These are phyloP conservation scores for Cydia pomonella DNA, from an alignment of 1,140 invertebrate genomes.

Conservation along the genomic window DNA sequence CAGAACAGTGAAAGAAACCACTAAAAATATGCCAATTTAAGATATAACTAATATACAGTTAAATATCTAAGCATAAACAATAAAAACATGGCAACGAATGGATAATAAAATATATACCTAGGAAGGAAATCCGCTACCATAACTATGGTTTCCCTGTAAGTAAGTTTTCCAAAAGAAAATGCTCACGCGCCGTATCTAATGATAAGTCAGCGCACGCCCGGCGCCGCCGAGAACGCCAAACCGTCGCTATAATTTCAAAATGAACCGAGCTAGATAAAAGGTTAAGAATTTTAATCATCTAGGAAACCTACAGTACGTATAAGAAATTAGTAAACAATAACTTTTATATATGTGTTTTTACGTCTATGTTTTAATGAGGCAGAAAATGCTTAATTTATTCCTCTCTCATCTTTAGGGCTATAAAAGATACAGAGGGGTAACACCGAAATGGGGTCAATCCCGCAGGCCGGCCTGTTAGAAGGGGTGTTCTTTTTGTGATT, in stretches of 20 bases:
- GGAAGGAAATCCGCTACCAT: neutral
- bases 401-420: too few relatives aligned
- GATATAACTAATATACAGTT: too few relatives aligned
- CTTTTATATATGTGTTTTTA: too few relatives aligned
- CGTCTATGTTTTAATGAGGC: too few relatives aligned
- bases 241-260: slow-evolving; percentile 16
- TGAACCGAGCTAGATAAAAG: neutral
- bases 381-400: too few relatives aligned
- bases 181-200: slow-evolving; percentile 26
- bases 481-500: too few relatives aligned
- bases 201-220: neutral
- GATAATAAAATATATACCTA: neutral
- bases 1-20: too few relatives aligned
- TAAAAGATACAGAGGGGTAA: too few relatives aligned
- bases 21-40: too few relatives aligned
- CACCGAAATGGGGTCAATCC: too few relatives aligned
- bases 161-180: slow-evolving; percentile 25
- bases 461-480: too few relatives aligned
- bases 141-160: slow-evolving; percentile 5
- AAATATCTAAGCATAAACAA: neutral
- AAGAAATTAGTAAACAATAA: neutral
- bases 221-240: slow-evolving; percentile 12
- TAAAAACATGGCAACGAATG: neutral
- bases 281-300: neutral
- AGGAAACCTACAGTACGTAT: neutral